phyloP scores from a whole-genome alignment of 1,140 invertebrate genomes.

The Zophobas morio region DNA sequence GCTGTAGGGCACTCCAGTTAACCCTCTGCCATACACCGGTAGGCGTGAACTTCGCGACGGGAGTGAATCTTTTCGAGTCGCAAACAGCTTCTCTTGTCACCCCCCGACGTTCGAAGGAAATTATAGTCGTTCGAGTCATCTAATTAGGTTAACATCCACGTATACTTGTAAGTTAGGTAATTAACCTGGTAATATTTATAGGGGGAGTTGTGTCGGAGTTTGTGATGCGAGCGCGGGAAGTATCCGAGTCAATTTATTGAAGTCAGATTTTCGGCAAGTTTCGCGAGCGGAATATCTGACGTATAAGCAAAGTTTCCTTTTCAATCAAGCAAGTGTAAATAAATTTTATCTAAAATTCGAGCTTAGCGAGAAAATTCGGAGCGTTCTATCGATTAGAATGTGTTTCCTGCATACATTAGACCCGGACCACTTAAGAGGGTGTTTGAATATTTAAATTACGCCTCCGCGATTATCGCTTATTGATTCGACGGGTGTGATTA shows the following conservation, averaged over 20 bases:
- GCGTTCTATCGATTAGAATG: conserved; percentile 35
- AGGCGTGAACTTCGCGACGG: conserved; percentile 7
- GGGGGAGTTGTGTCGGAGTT: conserved; percentile 38
- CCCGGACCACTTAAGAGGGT: conserved; percentile 26
- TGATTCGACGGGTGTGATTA: conserved; percentile 1
- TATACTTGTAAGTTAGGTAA: conserved; percentile 46
- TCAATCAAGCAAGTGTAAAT: conserved; percentile 40
- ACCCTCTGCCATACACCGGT: conserved; percentile 3
- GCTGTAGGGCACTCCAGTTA: conserved; percentile 29
- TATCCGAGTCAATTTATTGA: conserved; percentile 33
- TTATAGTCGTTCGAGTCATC: conserved; percentile 42
- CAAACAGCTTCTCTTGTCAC: conserved; percentile 19
- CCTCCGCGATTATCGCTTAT: conserved; percentile 21
- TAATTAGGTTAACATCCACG: conserved; percentile 47
- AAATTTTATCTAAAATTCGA: conserved; percentile 42
- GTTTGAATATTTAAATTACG: conserved; percentile 45
- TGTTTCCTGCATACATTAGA: conserved; percentile 22
- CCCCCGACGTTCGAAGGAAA: conserved; percentile 20
- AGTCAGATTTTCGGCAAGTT: conserved; percentile 33
- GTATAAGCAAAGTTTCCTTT: conserved; percentile 42
- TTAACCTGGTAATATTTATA: conserved; percentile 46
- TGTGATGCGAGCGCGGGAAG: neutral
- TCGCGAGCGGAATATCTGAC: conserved; percentile 25
- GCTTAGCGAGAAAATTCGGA: conserved; percentile 30
- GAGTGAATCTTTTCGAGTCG: conserved; percentile 17